A percentile compares a stretch with the other conserved stretches of the same genome.
Evolutionary conservation across 2,888 invertebrate genomes (phyloP).

Genomic region (Zele albiditarsus): DNA sequence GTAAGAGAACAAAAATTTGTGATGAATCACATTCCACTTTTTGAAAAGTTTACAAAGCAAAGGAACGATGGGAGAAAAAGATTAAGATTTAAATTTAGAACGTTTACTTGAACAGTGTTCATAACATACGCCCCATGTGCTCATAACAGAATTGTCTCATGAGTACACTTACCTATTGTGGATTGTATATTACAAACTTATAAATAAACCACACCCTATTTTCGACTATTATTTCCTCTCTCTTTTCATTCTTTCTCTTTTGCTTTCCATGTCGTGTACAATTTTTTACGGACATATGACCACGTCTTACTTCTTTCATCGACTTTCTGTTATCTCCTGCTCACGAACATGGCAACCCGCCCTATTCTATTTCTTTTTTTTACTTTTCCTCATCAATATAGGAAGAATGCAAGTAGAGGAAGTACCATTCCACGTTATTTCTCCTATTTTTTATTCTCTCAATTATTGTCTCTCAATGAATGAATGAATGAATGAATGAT

Average conservation of each 20-base stretch:
- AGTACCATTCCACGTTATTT: neutral
- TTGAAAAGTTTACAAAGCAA: conserved; percentile 17
- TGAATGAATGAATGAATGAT: neutral
- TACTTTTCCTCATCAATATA: neutral
- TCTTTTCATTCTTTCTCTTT: conserved; percentile 18
- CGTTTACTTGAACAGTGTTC: neutral
- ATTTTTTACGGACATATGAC: conserved; percentile 37
- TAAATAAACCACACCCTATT: conserved; percentile 15
- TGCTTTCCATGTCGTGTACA: conserved; percentile 15
- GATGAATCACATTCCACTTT: conserved; percentile 20
- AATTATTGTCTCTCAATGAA: conserved; percentile 13
- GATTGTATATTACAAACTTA: neutral
- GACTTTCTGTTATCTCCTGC: conserved; percentile 5
- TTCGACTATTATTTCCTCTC: conserved; percentile 2
- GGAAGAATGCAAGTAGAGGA: neutral
- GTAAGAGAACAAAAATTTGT: neutral
- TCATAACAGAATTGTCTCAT: neutral
- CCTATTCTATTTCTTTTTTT: conserved; percentile 37
- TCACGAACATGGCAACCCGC: conserved; percentile 46
- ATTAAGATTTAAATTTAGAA: conserved; percentile 19
- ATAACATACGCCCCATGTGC: neutral
- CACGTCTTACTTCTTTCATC: conserved; percentile 22
- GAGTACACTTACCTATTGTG: conserved; percentile 16
- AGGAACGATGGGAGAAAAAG: neutral
- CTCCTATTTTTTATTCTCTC: neutral